These are phyloP conservation scores for Tupaia chinensis DNA, from an alignment of 2,113 vertebrate genomes.

Conservation along the genomic window DNA sequence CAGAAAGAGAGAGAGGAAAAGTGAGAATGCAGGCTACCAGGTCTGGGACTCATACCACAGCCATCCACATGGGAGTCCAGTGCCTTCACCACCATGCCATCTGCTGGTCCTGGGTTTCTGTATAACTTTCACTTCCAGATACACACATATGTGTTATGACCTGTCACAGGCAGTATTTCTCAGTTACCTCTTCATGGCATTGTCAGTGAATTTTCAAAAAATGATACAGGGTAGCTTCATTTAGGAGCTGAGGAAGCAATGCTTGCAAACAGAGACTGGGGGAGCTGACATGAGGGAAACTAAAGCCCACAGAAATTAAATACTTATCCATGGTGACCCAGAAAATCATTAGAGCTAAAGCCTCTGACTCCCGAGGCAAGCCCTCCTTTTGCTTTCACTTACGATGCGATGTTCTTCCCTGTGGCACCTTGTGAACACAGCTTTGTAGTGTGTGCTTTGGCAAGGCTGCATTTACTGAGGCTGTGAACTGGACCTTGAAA, in stretches of 20 bases:
- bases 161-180: not conserved
- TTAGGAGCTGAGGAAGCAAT: conserved; percentile 50
- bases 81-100: no score
- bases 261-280: not conserved
- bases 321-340: conserved; percentile 53
- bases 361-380: conserved; percentile 56
- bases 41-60: no score
- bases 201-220: conserved; percentile 37
- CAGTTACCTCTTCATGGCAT: not conserved
- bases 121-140: not conserved
- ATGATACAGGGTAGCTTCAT: not conserved
- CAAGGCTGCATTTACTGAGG: conserved; percentile 56
- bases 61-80: no score
- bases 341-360: conserved; percentile 64
- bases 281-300: not conserved
- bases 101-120: not conserved
- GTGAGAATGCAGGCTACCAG: no score
- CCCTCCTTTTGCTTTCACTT: conserved; percentile 14
- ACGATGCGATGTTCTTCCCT: conserved; percentile 4
- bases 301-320: conserved; percentile 63
- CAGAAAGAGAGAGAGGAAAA: no score
- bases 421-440: conserved; percentile 40
- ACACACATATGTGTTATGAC: not conserved
- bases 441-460: conserved; percentile 51
- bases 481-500: conserved; percentile 69